These are phyloP conservation scores for Oxygymnocypris stewartii DNA, from an alignment of 2,113 vertebrate genomes.

Conservation along the genomic window DNA sequence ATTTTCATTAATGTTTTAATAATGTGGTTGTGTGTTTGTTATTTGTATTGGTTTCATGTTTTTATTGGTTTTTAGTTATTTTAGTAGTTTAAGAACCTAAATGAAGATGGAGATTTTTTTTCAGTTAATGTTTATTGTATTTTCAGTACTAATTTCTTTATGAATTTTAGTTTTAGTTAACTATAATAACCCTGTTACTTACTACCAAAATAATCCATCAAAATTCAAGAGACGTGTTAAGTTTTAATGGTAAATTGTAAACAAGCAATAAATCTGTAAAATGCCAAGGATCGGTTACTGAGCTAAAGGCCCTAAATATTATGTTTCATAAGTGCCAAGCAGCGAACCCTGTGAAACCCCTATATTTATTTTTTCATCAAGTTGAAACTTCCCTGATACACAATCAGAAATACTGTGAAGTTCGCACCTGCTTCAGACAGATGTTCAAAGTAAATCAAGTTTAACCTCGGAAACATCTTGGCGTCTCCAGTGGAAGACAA, in stretches of 20 bases:
- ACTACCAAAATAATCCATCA: not conserved
- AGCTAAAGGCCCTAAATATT: not conserved
- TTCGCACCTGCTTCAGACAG: slow-evolving; percentile 49
- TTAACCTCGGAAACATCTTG: slow-evolving; percentile 35
- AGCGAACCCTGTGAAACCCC: not conserved
- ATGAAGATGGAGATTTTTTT: no score
- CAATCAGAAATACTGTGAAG: slow-evolving; percentile 16
- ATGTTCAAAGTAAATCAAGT: slow-evolving; percentile 56
- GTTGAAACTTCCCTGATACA: not conserved
- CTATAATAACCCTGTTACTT: not conserved
- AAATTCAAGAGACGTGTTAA: not conserved
- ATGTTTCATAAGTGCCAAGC: not conserved
- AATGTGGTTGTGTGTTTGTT: no score
- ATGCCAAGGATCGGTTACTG: not conserved
- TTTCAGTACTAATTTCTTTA: no score
- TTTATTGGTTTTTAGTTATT: no score
- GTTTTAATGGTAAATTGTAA: not conserved
- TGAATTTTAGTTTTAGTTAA: not conserved
- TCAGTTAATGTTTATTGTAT: no score
- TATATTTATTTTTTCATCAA: slow-evolving; percentile 4
- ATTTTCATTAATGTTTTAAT: not conserved
- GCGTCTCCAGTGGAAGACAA: not conserved
- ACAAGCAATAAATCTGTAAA: not conserved
- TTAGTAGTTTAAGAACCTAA: no score
- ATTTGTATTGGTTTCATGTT: no score